Evolutionary conservation across 1,140 invertebrate genomes (phyloP).

Genomic region (Scaptomyza montana): DNA sequence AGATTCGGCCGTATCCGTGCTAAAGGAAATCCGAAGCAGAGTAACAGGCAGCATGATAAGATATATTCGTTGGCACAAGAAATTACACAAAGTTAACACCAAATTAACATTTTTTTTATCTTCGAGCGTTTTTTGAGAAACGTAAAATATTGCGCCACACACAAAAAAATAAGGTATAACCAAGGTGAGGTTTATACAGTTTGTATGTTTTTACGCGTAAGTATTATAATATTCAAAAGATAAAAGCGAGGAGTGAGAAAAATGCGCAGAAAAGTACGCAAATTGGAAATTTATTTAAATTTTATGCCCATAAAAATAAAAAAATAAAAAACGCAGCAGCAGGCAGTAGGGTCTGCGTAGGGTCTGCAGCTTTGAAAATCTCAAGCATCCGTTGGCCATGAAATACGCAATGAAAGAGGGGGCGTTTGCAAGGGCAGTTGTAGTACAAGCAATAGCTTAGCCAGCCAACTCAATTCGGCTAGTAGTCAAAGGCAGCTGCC

Average conservation of each 20-base stretch:
- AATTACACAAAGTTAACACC: slow-evolving; percentile 71
- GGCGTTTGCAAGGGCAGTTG: neutral
- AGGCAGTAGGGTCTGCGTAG: neutral
- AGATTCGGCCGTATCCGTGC: slow-evolving; percentile 87
- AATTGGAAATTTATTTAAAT: slow-evolving; percentile 82
- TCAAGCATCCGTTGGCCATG: slow-evolving; percentile 49
- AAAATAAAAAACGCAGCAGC: slow-evolving; percentile 8
- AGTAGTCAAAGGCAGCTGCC: slow-evolving; percentile 20
- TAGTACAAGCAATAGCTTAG: neutral
- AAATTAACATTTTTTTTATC: slow-evolving; percentile 74
- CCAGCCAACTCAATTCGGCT: slow-evolving; percentile 9
- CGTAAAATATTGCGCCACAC: slow-evolving; percentile 49
- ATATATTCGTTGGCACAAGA: slow-evolving; percentile 14
- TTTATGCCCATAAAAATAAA: slow-evolving; percentile 53
- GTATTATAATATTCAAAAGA: slow-evolving; percentile 8
- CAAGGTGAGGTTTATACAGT: neutral
- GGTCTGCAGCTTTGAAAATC: slow-evolving; percentile 1
- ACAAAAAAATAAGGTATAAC: slow-evolving; percentile 29
- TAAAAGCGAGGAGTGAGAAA: slow-evolving; percentile 50
- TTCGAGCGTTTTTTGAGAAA: slow-evolving; percentile 17
- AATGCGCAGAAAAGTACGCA: slow-evolving; percentile 49
- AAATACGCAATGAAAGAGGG: slow-evolving; percentile 29
- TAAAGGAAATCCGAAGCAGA: slow-evolving; percentile 70
- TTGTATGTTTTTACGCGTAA: neutral
- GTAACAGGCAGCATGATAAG: slow-evolving; percentile 34